A percentile compares a stretch with the other conserved stretches of the same genome.
These are phyloP conservation scores for Apeira syringaria DNA, from an alignment of 2,888 invertebrate genomes.

Conservation along the genomic window DNA sequence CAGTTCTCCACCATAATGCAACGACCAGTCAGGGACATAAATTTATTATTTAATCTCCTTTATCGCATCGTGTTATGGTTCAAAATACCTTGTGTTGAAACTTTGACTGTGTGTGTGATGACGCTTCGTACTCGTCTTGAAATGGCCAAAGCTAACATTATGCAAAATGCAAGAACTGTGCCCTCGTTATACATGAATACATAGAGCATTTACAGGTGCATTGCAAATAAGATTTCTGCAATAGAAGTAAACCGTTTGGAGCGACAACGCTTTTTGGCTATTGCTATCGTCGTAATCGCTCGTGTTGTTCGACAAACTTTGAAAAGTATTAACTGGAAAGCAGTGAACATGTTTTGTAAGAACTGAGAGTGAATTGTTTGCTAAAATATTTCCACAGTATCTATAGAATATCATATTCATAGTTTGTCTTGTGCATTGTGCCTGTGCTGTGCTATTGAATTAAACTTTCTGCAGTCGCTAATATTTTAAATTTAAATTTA, in stretches of 20 bases:
- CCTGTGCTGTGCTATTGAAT: too few relatives aligned
- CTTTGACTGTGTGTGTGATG: neutral
- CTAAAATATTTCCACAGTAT: too few relatives aligned
- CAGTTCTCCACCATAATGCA: neutral
- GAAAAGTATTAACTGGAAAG: too few relatives aligned
- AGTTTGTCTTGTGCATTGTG: too few relatives aligned
- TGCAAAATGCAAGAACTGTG: conserved; percentile 40
- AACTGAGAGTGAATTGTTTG: too few relatives aligned
- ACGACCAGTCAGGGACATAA: neutral
- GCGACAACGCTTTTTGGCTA: too few relatives aligned
- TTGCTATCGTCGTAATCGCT: too few relatives aligned
- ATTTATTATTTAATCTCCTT: neutral
- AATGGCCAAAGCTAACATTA: conserved; percentile 36
- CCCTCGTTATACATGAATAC: conserved; percentile 25
- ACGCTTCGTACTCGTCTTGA: conserved; percentile 17
- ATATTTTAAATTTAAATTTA: too few relatives aligned
- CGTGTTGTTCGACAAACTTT: too few relatives aligned
- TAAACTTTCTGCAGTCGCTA: too few relatives aligned
- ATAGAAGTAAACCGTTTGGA: conserved; percentile 30
- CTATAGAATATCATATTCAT: too few relatives aligned
- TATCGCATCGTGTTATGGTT: conserved; percentile 1
- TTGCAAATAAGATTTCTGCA: conserved; percentile 10
- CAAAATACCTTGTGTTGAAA: neutral
- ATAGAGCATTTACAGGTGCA: neutral
- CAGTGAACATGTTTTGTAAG: too few relatives aligned